Base-by-base conservation (phyloP, 2,797 vertebrate genomes). In the Simalia tracyae region DNA sequence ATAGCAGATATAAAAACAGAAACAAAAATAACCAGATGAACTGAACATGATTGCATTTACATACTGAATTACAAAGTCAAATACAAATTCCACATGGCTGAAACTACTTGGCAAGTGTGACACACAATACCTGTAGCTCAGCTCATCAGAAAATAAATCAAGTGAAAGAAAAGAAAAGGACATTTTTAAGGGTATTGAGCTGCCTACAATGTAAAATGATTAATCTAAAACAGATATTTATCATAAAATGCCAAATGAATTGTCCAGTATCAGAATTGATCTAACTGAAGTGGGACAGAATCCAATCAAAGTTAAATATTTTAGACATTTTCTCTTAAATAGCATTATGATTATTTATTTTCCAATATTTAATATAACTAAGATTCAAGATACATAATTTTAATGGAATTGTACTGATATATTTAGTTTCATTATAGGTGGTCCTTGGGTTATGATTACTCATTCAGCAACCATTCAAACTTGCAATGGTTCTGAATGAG, bases 91-190 rank as follows among this genome's bases (percentile, higher is more conserved):
- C 91, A 92, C 22, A 72, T 60, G 7, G 63, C 50, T 72, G 4
- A 92, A 86, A 66, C 36, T 50, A 59, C 50, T 66, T 9, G 72
- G 28, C 15, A 76, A 88, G 68, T 31, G 4, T 17, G 42, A 50
- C 42, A 26, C n/a, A 54, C 59, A 56, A 36, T 28, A 63, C 11
- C 57, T 66, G 42, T 19, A 56, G 54, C 85, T 66, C 57, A 87
- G 22, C 42, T 87, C 64, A 72, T 63, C 46, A 90, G 92, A 90
- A 90, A 76, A 90, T 76, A 66, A 85, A 89, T 84, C 76, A 66
- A 89, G 26, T 42, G 54, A 46, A 86, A 42, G 14, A 28, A 76
- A 56, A 76, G 56, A 57, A 28, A 91, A 63, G 31, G 36, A 17
- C 31, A 14, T 66, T 56, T 88, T 26, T 26, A 66, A 89, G 60